Conservation (phyloP, 2,797 vertebrate species). For the Cyclopterus lumpus region DNA sequence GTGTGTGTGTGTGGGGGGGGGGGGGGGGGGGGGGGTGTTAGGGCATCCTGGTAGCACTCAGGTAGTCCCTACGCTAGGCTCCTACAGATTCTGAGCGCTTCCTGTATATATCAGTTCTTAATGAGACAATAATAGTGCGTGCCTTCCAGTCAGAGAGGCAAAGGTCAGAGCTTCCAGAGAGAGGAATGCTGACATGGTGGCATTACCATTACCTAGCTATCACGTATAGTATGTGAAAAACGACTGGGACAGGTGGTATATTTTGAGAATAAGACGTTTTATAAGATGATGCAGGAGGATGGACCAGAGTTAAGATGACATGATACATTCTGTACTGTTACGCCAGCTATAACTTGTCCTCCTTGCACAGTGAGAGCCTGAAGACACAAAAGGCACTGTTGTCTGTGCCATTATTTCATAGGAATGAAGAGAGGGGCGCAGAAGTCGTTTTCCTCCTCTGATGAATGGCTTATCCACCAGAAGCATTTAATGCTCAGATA, state of each 20-base stretch:
- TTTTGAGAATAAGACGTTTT: neutral
- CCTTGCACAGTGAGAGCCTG: slow-evolving; percentile 19
- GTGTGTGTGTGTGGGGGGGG: no score
- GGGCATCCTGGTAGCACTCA: no score
- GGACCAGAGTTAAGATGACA: slow-evolving; percentile 20
- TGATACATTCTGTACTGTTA: slow-evolving; percentile 25
- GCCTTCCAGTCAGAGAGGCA: neutral
- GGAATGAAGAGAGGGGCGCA: slow-evolving; percentile 29
- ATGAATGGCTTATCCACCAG: slow-evolving; percentile 51
- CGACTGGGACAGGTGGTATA: neutral
- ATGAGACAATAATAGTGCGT: neutral
- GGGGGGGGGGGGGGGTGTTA: no score
- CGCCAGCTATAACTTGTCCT: slow-evolving; percentile 34
- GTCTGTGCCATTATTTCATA: slow-evolving; percentile 38
- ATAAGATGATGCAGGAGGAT: neutral
- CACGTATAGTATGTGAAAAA: neutral
- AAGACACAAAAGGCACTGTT: slow-evolving; percentile 20
- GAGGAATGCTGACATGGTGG: neutral
- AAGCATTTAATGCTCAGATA: slow-evolving; percentile 46
- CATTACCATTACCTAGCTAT: neutral
- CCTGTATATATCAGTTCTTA: neutral
- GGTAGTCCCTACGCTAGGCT: neutral
- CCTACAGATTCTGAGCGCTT: neutral
- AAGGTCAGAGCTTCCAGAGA: neutral
- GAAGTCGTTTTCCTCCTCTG: slow-evolving; percentile 35